Conservation (phyloP, 2,113 vertebrate species). For the Aegotheles bennettii region DNA sequence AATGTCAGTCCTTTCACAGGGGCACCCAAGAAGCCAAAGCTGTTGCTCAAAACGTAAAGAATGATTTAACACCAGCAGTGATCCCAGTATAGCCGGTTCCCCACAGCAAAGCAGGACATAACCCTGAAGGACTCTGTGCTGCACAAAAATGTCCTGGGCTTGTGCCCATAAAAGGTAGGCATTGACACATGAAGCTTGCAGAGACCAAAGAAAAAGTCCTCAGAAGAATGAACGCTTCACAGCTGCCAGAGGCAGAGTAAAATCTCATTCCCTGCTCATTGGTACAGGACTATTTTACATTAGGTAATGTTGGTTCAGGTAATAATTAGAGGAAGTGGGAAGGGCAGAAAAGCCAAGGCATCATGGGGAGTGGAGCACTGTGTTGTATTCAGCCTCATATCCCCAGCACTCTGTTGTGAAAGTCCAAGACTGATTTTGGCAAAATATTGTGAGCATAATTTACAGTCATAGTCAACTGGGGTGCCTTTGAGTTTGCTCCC, state of each 20-base stretch:
- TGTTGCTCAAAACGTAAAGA: not conserved
- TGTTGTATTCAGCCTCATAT: not conserved
- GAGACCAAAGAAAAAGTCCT: not conserved
- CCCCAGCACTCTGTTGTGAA: not conserved
- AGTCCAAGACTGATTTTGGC: not conserved
- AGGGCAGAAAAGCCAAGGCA: not conserved
- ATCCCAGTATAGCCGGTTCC: not conserved
- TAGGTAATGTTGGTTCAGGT: not conserved
- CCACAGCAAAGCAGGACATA: not conserved
- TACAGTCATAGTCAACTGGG: not conserved
- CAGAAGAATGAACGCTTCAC: not conserved
- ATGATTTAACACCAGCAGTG: not conserved
- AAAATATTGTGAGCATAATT: not conserved
- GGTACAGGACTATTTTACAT: not conserved
- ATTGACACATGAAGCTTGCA: not conserved
- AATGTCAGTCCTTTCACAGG: not conserved
- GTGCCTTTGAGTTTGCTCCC: not conserved
- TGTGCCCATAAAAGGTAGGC: not conserved
- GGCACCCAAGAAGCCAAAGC: not conserved
- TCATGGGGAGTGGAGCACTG: fast-evolving
- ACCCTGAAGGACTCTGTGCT: not conserved
- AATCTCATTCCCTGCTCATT: not conserved
- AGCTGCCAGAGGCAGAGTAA: not conserved
- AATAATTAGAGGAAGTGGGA: not conserved
- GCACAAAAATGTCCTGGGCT: not conserved